phyloP scores from a whole-genome alignment of 1,140 invertebrate genomes.

The Nephotettix cincticeps region DNA sequence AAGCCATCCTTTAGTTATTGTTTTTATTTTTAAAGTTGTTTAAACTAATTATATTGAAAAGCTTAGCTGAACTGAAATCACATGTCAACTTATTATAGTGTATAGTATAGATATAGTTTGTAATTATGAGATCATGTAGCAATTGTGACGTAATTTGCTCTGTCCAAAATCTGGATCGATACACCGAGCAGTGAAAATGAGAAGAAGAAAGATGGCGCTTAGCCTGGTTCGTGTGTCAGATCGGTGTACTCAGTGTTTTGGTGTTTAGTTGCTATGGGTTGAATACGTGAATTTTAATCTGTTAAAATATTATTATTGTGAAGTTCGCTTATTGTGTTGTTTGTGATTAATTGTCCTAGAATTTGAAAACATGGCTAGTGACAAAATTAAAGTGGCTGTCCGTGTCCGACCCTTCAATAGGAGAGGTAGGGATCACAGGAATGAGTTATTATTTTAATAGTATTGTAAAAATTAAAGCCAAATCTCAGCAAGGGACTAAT shows the following conservation, averaged over 20 bases:
- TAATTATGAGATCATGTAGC: neutral
- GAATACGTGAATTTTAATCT: constrained; percentile 30
- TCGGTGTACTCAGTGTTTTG: constrained; percentile 23
- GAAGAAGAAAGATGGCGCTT: constrained; percentile 32
- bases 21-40: too few relatives aligned
- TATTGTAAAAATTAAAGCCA: too few relatives aligned
- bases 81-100: too few relatives aligned
- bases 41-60: too few relatives aligned
- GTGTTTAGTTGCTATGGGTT: constrained; percentile 34
- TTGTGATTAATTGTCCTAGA: constrained; percentile 10
- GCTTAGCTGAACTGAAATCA: too few relatives aligned
- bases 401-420: constrained; percentile 94
- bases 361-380: constrained; percentile 63
- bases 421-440: constrained; percentile 74
- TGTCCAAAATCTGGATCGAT: constrained; percentile 28
- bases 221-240: constrained; percentile 19
- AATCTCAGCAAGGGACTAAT: too few relatives aligned
- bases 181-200: constrained; percentile 16
- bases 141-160: neutral
- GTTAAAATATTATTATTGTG: constrained; percentile 8
- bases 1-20: too few relatives aligned
- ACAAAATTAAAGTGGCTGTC: constrained; percentile 96
- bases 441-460: too few relatives aligned
- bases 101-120: too few relatives aligned
- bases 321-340: constrained; percentile 20